Evolutionary conservation across 1,140 invertebrate species (phyloP).

Genomic region (Ephestia elutella): DNA sequence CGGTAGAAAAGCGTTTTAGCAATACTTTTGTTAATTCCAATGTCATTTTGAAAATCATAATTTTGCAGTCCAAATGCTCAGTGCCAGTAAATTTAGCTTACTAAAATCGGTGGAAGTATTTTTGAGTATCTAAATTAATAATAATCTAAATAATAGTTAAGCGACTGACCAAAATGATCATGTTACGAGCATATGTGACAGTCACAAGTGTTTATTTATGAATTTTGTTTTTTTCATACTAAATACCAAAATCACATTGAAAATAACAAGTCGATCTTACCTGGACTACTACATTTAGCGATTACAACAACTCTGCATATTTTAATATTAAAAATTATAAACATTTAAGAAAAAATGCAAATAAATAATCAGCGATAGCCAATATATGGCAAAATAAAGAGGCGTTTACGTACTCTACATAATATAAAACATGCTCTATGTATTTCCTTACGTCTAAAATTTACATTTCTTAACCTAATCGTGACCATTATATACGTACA

Average conservation of each 20-base stretch:
- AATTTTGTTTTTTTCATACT: too few relatives aligned
- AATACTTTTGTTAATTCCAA: conserved; percentile 33
- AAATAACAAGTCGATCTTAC: conserved; percentile 9
- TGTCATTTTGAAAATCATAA: conserved; percentile 23
- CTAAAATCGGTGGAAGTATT: too few relatives aligned
- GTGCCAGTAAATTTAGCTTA: conserved; percentile 11
- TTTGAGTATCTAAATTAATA: too few relatives aligned
- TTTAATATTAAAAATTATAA: conserved; percentile 67
- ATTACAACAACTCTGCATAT: conserved; percentile 58
- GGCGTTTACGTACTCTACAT: conserved; percentile 66
- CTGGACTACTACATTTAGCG: conserved; percentile 38
- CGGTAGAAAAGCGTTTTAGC: conserved; percentile 42
- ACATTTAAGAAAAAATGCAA: conserved; percentile 70
- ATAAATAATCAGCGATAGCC: conserved; percentile 70
- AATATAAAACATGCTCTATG: conserved; percentile 72
- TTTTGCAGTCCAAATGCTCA: too few relatives aligned
- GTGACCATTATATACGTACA: conserved; percentile 57
- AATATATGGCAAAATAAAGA: conserved; percentile 51
- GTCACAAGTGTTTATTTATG: too few relatives aligned
- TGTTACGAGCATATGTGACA: background rate
- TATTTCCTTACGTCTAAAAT: conserved; percentile 62
- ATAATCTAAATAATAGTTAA: background rate
- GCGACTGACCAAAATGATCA: background rate
- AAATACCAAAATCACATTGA: conserved; percentile 18
- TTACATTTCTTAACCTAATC: conserved; percentile 61